These are phyloP conservation scores for Cephus pygmeus DNA, from an alignment of 2,888 invertebrate species.

Conservation along the genomic window DNA sequence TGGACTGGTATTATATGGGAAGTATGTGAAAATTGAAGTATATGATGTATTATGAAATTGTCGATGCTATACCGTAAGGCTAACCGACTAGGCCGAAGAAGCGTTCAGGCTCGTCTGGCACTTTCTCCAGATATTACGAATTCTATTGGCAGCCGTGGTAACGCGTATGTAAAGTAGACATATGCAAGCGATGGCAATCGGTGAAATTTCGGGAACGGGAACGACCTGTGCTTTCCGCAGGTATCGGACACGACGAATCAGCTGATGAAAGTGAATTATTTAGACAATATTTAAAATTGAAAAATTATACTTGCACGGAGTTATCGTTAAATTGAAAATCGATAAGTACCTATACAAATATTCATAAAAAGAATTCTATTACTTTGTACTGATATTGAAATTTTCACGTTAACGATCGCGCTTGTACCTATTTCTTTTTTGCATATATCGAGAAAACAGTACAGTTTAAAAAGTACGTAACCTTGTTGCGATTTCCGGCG, in stretches of 20 bases:
- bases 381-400: neutral
- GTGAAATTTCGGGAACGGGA: neutral
- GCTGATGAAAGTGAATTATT: neutral
- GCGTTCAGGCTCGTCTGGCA: neutral
- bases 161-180: neutral
- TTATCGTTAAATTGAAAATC: no score
- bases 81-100: neutral
- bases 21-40: neutral
- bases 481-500: conserved; percentile 18
- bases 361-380: neutral
- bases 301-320: neutral
- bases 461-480: neutral
- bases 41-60: neutral
- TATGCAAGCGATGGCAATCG: neutral
- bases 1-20: neutral
- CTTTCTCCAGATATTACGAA: conserved; percentile 37
- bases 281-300: neutral
- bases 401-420: neutral
- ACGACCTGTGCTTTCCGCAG: neutral
- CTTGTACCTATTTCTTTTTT: neutral
- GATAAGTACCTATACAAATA: neutral
- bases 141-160: conserved; percentile 24
- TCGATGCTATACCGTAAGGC: neutral
- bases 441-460: neutral
- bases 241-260: neutral